Percentiles rank a stretch among this genome's conserved stretches.
Evolutionary conservation across 2,113 vertebrate genomes (phyloP).

Genomic region (Petroica traversi): DNA sequence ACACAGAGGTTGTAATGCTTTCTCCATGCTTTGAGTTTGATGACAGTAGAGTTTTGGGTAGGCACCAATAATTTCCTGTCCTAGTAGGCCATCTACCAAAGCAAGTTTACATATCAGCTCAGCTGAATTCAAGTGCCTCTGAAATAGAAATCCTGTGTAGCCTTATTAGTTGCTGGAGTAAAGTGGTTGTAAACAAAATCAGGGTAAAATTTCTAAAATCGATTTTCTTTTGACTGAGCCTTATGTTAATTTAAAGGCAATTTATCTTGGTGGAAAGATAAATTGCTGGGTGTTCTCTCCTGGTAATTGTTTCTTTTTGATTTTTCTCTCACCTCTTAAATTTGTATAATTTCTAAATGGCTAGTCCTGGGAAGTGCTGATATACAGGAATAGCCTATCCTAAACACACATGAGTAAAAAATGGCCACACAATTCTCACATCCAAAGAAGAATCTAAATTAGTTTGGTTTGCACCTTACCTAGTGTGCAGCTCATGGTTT

Average conservation of each 20-base stretch:
- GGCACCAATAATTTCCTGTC: neutral
- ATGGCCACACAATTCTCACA: neutral
- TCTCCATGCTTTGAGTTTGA: neutral
- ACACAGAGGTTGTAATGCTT: neutral
- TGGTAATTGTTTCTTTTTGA: neutral
- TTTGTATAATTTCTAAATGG: neutral
- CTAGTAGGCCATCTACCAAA: neutral
- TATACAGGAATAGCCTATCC: neutral
- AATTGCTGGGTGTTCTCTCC: neutral
- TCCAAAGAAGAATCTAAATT: neutral
- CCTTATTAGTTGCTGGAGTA: neutral
- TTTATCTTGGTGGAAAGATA: neutral
- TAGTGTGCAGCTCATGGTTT: neutral
- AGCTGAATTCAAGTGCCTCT: neutral
- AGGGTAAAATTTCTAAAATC: rapidly evolving
- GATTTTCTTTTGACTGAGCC: neutral
- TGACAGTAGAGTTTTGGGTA: neutral
- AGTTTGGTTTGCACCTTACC: neutral
- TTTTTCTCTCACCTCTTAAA: neutral
- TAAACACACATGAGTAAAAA: neutral
- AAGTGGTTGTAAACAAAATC: neutral
- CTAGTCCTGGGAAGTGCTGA: neutral
- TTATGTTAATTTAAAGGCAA: neutral
- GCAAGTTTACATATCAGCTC: neutral
- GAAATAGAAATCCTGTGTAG: neutral